Conservation (phyloP, 2,113 vertebrate species). For the Leptobrachium leishanense region DNA sequence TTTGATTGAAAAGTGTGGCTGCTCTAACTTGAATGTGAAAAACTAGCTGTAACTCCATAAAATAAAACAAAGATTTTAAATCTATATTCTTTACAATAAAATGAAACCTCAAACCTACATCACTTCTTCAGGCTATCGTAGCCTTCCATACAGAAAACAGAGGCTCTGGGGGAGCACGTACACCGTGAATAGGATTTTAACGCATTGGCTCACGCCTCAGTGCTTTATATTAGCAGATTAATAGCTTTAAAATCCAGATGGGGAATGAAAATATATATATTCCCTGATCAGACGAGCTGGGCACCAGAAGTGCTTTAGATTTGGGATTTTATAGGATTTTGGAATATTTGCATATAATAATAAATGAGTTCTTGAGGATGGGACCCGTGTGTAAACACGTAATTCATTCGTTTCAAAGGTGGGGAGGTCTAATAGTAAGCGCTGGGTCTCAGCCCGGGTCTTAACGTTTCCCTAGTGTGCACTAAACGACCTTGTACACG, state of each 20-base stretch:
- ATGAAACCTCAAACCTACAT: background rate
- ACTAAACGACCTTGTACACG: too few species aligned
- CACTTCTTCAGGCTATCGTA: background rate
- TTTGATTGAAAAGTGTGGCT: background rate
- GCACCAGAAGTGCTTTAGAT: background rate
- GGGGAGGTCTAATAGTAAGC: too few species aligned
- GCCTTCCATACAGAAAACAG: background rate
- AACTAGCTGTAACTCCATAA: background rate
- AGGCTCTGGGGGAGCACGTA: background rate
- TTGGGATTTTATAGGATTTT: too few species aligned
- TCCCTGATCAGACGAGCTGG: background rate
- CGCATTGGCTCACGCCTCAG: too few species aligned
- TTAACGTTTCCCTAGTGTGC: too few species aligned
- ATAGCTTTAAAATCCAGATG: background rate
- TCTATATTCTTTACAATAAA: background rate
- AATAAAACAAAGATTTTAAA: slow-evolving; percentile 9
- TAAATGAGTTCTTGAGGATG: too few species aligned
- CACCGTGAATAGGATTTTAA: background rate
- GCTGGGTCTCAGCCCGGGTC: too few species aligned
- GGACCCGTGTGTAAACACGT: too few species aligned
- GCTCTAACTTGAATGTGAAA: background rate
- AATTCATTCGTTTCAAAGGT: too few species aligned
- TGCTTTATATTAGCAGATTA: background rate
- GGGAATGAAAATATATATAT: background rate
- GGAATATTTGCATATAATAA: too few species aligned